A percentile compares a stretch with the other conserved stretches of the same genome.
These are phyloP conservation scores for Spicauda simplicius DNA, from an alignment of 2,888 invertebrate genomes.

Conservation along the genomic window DNA sequence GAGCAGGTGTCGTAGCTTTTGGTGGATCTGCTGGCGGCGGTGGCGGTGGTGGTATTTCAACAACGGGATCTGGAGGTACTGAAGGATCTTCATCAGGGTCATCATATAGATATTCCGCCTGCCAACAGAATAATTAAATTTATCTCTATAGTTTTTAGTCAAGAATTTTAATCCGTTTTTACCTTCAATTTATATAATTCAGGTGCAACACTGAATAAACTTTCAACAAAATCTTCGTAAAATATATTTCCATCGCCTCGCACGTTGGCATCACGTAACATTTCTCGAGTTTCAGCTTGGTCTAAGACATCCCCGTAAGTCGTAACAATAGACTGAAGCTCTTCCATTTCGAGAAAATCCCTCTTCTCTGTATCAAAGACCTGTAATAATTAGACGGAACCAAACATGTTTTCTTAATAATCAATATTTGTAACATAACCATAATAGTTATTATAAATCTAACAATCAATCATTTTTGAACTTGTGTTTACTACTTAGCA, in stretches of 20 bases:
- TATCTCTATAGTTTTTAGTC: too few relatives aligned
- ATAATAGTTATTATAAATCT: too few relatives aligned
- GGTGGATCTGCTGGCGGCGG: slow-evolving; percentile 13
- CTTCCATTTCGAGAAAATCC: slow-evolving; percentile 63
- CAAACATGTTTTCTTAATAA: too few relatives aligned
- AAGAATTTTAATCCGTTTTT: slow-evolving; percentile 7
- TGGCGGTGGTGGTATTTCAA: slow-evolving; percentile 39
- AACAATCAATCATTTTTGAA: too few relatives aligned
- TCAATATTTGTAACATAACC: too few relatives aligned
- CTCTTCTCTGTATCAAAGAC: slow-evolving; percentile 74
- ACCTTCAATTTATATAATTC: slow-evolving; percentile 68
- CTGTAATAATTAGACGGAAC: too few relatives aligned
- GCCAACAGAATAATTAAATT: slow-evolving; percentile 33
- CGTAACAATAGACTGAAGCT: slow-evolving; percentile 60
- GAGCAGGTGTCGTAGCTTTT: slow-evolving; percentile 38
- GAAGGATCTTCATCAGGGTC: slow-evolving; percentile 74
- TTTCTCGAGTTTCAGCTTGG: slow-evolving; percentile 60
- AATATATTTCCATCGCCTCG: slow-evolving; percentile 69
- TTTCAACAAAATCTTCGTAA: slow-evolving; percentile 69
- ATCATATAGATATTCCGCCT: slow-evolving; percentile 68
- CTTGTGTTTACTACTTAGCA: too few relatives aligned
- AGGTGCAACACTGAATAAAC: slow-evolving; percentile 66
- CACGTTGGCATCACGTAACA: slow-evolving; percentile 70
- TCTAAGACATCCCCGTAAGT: slow-evolving; percentile 58
- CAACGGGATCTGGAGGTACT: slow-evolving; percentile 56